Evolutionary conservation across 1,140 invertebrate genomes (phyloP), one percentile per base, ranked within the genome.

Genomic region (Platorchestia sp.): DNA sequence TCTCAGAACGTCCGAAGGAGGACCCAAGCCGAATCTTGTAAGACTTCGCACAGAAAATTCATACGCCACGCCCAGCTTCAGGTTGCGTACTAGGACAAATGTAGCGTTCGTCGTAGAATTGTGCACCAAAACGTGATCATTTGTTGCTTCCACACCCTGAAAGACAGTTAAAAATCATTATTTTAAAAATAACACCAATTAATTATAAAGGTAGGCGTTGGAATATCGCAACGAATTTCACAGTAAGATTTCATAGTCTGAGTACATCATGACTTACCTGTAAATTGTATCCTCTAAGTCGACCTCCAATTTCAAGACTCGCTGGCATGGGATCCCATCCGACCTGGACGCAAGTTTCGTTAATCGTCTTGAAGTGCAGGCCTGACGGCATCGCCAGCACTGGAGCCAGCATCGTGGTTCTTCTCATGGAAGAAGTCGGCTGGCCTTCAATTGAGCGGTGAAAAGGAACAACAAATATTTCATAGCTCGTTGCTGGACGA

Each of bases 391-490:
- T 95, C 42, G 96, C 96, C 16, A 95, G 95, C 0, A 96, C 95
- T 44, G 96, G 95, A n/a, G 96, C 95, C 53, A 96, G 96, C 43
- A 96, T 51, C 41, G 96, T 96, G 53, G 96, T 95, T 95, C 95
- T 96, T 42, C 96, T 59, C 47, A 96, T 96, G 45, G 96, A 96
- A 19, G 96, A 95, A 43, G 95, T 96, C 19, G 98, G 98, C 96
- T 98, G 98, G 0, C 99, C 98, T 96, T 99, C 98, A 40, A 99
- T 98, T 6, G 98, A 98, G 96, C 98, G 98, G 97, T 98, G 98
- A 97, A 98, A 99, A 89, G 98, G 98, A n/a, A 98, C 98, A 42
- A 99, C 97, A 96, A 99, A 99, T 96, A 99, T 98, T 97, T 99
- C 98, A 97, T 99, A 99, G 96, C 98, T 98, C 19, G 98, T 98